Conservation (phyloP, 1,140 invertebrate genomes). For the Penaeus indicus region DNA sequence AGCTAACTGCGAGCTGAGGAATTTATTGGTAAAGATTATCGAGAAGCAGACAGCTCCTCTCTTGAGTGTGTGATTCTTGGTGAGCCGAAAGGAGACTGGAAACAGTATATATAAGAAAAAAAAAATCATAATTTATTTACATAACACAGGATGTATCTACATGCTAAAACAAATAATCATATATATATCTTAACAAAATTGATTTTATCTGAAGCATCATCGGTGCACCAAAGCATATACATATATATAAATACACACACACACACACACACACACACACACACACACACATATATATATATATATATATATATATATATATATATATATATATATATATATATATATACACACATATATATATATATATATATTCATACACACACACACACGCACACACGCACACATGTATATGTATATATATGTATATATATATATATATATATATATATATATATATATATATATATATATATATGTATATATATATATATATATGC, state of each 20-base stretch:
- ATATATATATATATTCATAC: no score
- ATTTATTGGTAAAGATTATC: no score
- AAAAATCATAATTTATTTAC: no score
- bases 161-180: no score
- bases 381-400: no score
- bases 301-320: not conserved
- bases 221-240: not conserved
- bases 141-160: no score
- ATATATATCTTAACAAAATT: no score
- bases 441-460: not conserved
- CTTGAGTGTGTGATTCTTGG: no score
- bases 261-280: not conserved
- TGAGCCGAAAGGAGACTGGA: no score
- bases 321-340: not conserved
- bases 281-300: conserved; percentile 12
- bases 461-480: not conserved
- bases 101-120: no score
- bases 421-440: not conserved
- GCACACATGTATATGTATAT: not conserved
- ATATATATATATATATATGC: not conserved
- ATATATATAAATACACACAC: not conserved
- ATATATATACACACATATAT: not conserved
- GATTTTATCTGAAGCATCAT: conserved; percentile 63
- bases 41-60: no score
- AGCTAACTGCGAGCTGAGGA: no score